phyloP scores from a whole-genome alignment of 2,888 invertebrate species.

The Oscheius sp. region DNA sequence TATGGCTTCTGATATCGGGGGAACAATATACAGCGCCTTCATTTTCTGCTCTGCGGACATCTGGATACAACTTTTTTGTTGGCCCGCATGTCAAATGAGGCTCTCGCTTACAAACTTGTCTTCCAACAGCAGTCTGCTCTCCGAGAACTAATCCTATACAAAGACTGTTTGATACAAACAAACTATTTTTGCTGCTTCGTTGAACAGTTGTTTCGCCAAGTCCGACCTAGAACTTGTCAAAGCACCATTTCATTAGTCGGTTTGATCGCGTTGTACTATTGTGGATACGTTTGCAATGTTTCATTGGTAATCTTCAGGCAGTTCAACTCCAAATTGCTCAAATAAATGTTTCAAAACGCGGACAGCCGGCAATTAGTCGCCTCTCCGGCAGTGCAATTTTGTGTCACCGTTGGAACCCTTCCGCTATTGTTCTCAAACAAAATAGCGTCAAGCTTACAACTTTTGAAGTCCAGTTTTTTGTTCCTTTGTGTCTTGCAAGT shows the following conservation, averaged over 20 bases:
- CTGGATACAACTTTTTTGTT: conserved; percentile 13
- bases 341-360: conserved; percentile 37
- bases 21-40: not conserved
- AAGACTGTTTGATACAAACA: too few species aligned
- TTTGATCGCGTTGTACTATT: too few species aligned
- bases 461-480: not conserved
- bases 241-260: too few species aligned
- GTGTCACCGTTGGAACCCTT: conserved; percentile 13
- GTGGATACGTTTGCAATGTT: not conserved
- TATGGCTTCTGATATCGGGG: not conserved
- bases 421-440: conserved; percentile 26
- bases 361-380: conserved; percentile 32
- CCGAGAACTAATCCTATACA: not conserved
- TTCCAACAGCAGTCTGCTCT: not conserved
- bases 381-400: conserved; percentile 25
- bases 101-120: conserved; percentile 5
- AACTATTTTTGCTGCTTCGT: too few species aligned
- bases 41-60: conserved; percentile 12
- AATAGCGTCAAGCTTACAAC: conserved; percentile 10
- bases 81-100: conserved; percentile 21
- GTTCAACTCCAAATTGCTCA: conserved; percentile 20
- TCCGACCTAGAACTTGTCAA: too few species aligned
- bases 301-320: conserved; percentile 17
- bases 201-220: too few species aligned
- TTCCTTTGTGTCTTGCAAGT: not conserved